These are phyloP conservation scores for Taphrorychus bicolor DNA, from an alignment of 2,888 invertebrate species.

Conservation along the genomic window DNA sequence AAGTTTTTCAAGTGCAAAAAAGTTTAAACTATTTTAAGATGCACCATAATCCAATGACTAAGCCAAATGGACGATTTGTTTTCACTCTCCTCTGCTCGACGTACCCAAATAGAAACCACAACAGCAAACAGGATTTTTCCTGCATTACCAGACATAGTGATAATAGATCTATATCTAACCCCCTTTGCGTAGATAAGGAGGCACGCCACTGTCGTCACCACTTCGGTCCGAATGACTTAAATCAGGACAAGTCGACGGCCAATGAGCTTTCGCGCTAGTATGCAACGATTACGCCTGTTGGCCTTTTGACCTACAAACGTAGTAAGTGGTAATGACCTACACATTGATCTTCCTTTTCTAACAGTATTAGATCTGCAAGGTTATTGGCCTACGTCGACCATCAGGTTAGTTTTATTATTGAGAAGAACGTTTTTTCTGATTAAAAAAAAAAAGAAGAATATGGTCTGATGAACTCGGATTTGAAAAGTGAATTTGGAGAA, in stretches of 20 bases:
- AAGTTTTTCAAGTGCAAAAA: neutral
- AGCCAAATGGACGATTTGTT: neutral
- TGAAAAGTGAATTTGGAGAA: neutral
- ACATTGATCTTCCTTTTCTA: constrained; percentile 43
- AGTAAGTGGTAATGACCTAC: constrained; percentile 49
- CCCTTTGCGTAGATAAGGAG: neutral
- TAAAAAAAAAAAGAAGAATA: neutral
- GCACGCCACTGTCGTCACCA: neutral
- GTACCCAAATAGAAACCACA: neutral
- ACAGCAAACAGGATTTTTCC: no score
- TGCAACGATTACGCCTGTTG: constrained; percentile 48
- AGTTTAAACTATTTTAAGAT: neutral
- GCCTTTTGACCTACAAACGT: constrained; percentile 57
- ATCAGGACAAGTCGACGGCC: constrained; percentile 51
- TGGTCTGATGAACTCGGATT: neutral
- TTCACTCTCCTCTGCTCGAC: neutral
- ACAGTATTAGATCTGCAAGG: constrained; percentile 44
- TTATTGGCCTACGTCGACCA: constrained; percentile 32
- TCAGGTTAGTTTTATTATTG: neutral
- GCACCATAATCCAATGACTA: neutral
- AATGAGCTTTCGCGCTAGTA: constrained; percentile 50
- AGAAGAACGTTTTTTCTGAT: neutral
- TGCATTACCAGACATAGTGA: no score
- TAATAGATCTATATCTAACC: neutral
- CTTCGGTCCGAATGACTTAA: constrained; percentile 43